Evolutionary conservation across 2,888 invertebrate genomes (phyloP).

Genomic region (Cheilosia pagana): DNA sequence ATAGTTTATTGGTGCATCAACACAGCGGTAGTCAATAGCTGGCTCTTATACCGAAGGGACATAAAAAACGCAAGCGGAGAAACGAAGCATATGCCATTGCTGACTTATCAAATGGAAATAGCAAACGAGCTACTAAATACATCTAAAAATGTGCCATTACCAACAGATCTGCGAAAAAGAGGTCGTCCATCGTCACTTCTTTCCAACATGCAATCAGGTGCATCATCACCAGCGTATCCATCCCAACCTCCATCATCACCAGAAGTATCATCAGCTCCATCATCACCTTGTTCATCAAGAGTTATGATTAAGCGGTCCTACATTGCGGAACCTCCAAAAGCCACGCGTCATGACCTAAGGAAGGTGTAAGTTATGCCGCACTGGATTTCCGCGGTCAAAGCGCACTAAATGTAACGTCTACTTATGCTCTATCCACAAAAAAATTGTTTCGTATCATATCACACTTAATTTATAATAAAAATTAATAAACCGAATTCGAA

Average conservation of each 20-base stretch:
- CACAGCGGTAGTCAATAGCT: slow-evolving; percentile 38
- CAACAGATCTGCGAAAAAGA: slow-evolving; percentile 8
- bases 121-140: slow-evolving; percentile 59
- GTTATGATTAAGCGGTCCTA: slow-evolving; percentile 40
- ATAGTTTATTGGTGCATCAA: slow-evolving; percentile 33
- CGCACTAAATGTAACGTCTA: slow-evolving; percentile 53
- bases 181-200: slow-evolving; percentile 32
- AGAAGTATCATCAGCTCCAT: slow-evolving; percentile 5
- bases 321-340: slow-evolving; percentile 53
- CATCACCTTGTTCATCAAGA: slow-evolving; percentile 7
- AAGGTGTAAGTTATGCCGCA: slow-evolving; percentile 58
- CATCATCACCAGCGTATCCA: slow-evolving; percentile 13
- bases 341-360: slow-evolving; percentile 52
- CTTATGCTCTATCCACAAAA: slow-evolving; percentile 59
- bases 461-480: slow-evolving; percentile 43
- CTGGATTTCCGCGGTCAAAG: slow-evolving; percentile 44
- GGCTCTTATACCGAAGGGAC: slow-evolving; percentile 39
- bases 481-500: slow-evolving; percentile 8
- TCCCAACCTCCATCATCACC: slow-evolving; percentile 8
- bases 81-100: slow-evolving; percentile 28
- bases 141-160: slow-evolving; percentile 5
- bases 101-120: slow-evolving; percentile 39
- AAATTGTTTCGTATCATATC: no score
- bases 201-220: slow-evolving; percentile 27
- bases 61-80: slow-evolving; percentile 19